phyloP scores from a whole-genome alignment of 2,113 vertebrate species.

The Myotis brandtii region DNA sequence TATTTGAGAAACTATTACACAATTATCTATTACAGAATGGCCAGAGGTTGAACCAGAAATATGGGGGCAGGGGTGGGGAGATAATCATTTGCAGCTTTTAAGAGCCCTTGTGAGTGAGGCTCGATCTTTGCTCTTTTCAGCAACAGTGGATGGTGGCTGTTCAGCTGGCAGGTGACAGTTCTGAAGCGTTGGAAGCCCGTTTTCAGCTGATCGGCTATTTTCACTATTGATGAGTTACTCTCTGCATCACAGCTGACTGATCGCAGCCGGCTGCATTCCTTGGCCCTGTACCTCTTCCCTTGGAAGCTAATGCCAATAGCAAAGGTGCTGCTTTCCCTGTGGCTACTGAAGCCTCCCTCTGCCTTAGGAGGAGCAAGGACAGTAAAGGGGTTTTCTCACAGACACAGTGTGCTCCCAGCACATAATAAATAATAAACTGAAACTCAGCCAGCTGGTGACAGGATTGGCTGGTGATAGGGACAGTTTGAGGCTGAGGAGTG shows the following conservation, averaged over 20 bases:
- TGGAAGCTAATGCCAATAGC: not conserved
- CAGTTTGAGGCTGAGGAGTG: not conserved
- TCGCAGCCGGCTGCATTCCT: not conserved
- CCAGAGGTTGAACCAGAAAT: not conserved
- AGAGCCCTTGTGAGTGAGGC: not conserved
- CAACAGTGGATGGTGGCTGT: not conserved
- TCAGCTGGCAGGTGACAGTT: conserved; percentile 31
- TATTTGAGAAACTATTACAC: not conserved
- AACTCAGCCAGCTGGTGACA: conserved; percentile 1
- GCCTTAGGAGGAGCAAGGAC: not conserved
- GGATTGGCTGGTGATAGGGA: not conserved
- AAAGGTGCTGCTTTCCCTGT: not conserved
- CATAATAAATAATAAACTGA: conserved; percentile 39
- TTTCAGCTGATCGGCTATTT: conserved; percentile 52
- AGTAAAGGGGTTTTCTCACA: not conserved
- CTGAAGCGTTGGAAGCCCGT: conserved; percentile 33
- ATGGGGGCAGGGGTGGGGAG: too few relatives aligned
- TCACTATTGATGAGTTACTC: conserved; percentile 49
- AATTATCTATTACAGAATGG: not conserved
- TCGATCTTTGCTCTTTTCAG: conserved; percentile 24
- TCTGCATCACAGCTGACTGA: conserved; percentile 63
- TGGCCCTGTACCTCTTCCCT: not conserved
- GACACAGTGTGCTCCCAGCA: conserved; percentile 28
- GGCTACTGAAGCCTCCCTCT: not conserved
- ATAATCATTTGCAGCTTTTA: not conserved